These are phyloP conservation scores for Acanthosepion lycidas DNA, from an alignment of 2,888 invertebrate species.

Conservation along the genomic window DNA sequence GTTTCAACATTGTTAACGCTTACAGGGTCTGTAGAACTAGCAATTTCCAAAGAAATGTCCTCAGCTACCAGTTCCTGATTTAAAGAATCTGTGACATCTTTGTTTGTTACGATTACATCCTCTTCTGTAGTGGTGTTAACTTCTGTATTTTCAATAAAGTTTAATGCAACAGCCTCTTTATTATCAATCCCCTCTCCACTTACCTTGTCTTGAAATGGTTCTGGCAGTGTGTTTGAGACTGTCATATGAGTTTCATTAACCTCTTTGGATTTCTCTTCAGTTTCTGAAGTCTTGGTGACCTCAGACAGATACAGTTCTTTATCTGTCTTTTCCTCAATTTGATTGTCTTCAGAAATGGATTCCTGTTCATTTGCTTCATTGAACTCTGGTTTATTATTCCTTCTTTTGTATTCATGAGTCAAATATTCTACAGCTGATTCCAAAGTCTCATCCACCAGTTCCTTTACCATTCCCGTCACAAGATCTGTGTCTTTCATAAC, in stretches of 20 bases:
- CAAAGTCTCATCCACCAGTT: background rate
- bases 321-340: background rate
- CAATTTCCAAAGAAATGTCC: background rate
- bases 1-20: background rate
- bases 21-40: background rate
- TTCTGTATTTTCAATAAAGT: background rate
- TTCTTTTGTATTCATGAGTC: background rate
- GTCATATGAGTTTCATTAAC: background rate
- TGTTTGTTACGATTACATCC: background rate
- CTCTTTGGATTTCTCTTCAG: background rate
- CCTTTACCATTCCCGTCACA: background rate
- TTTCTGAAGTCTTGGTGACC: background rate
- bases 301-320: background rate
- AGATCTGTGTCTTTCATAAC: background rate
- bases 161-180: background rate
- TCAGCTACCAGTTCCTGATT: background rate
- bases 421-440: background rate
- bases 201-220: conserved; percentile 33
- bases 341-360: background rate
- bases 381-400: background rate
- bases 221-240: background rate
- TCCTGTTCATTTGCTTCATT: background rate
- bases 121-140: background rate
- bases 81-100: background rate
- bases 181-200: background rate